Evolutionary conservation across 2,797 vertebrate genomes (phyloP).

Genomic region (Sebastes iracundus): DNA sequence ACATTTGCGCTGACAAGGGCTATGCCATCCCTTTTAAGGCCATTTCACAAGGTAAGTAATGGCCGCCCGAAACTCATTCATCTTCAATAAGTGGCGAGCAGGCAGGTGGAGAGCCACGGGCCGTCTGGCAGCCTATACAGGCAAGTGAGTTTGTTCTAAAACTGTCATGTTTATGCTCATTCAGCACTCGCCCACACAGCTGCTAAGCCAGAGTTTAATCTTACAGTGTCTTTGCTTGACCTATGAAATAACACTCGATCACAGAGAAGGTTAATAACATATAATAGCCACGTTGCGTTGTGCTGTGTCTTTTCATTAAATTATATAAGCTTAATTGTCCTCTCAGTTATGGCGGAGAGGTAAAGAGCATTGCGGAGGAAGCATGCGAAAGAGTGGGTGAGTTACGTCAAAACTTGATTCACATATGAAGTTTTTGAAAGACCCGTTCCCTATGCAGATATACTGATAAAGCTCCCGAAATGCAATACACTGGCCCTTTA

Average conservation of each 20-base stretch:
- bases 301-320: conserved; percentile 15
- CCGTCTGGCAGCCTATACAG: conserved; percentile 46
- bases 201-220: conserved; percentile 48
- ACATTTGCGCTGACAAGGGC: conserved; percentile 51
- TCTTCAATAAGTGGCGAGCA: conserved; percentile 64
- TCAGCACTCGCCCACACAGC: conserved; percentile 54
- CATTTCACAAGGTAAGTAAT: conserved; percentile 69
- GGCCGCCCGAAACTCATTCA: conserved; percentile 55
- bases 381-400: neutral
- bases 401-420: neutral
- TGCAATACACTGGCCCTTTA: too few species aligned
- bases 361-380: neutral
- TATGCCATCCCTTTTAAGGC: conserved; percentile 57
- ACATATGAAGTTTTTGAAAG: neutral
- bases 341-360: conserved; percentile 6
- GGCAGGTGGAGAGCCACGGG: conserved; percentile 66
- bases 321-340: conserved; percentile 13
- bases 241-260: conserved; percentile 29
- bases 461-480: too few species aligned
- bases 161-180: conserved; percentile 68
- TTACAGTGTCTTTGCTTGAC: conserved; percentile 44
- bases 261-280: conserved; percentile 40
- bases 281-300: conserved; percentile 5
- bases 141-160: conserved; percentile 57
- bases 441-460: too few species aligned